Evolutionary conservation across 2,113 vertebrate genomes (phyloP), one percentile per base, ranked within the genome.

Genomic region (Astur gentilis): DNA sequence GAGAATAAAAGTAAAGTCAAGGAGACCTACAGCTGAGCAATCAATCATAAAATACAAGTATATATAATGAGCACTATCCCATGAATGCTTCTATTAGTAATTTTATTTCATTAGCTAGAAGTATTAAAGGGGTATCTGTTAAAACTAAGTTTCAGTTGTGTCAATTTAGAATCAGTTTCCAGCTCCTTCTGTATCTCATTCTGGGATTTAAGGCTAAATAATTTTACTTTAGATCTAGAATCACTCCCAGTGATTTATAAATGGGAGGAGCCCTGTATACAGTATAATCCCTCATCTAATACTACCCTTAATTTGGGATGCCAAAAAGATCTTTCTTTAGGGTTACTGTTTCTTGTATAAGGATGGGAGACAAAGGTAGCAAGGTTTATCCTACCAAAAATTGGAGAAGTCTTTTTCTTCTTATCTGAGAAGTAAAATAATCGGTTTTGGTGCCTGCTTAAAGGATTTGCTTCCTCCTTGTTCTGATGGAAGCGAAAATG

Each of bases 1-100:
- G 98, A 98, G 86, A 98, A 98, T 96, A 98, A 98, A 98, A 98
- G 98, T 98, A 94, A 98, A 87, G 62, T 40, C 70, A 84, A 8
- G 54, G 45, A 94, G 10, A 83, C 17, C 9, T 73, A 58, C 23
- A 89, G 17, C 31, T 81, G 45, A 87, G 76, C 49, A 92, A 38
- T 72, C 29, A n/a, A 21, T 69, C 26, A 61, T 65, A 73, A 72
- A 77, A 27, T 21, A 61, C 21, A 29, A 60, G 34, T 57, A 44
- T 32, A 42, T 21, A 36, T 47, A 83, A 69, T 54, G 5, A 84
- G n/a, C 27, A 45, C 34, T 71, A 11, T 61, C n/a, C 32, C 11
- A 5, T 60, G 31, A 71, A 21, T 82, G 38, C 44, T 64, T 85
- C 55, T 71, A 15, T 82, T 82, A 22, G 14, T 85, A 26, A 23